Percentiles rank a stretch among this genome's conserved stretches.
phyloP scores from a whole-genome alignment of 2,797 vertebrate genomes.

The Pygocentrus nattereri region DNA sequence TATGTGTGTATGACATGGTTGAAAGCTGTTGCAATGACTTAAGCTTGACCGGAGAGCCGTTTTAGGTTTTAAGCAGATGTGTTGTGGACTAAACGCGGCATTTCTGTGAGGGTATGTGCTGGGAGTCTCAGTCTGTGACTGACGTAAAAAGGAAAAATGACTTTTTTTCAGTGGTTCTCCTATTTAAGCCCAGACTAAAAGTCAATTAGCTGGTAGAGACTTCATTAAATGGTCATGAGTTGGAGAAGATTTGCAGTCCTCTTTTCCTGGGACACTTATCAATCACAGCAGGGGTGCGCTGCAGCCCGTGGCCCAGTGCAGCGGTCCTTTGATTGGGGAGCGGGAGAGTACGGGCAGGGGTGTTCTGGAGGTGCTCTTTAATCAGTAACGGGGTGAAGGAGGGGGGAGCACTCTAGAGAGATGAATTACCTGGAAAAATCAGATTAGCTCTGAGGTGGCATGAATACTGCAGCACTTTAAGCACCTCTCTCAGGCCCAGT shows the following conservation, averaged over 20 bases:
- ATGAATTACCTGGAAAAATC: slow-evolving; percentile 56
- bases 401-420: slow-evolving; percentile 29
- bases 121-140: too few relatives aligned
- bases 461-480: slow-evolving; percentile 16
- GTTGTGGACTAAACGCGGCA: too few relatives aligned
- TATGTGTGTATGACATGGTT: too few relatives aligned
- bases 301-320: background rate
- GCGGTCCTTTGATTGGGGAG: background rate
- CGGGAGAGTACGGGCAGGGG: too few relatives aligned
- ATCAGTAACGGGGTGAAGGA: slow-evolving; percentile 33
- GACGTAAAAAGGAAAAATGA: background rate
- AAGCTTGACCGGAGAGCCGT: too few relatives aligned
- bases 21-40: too few relatives aligned
- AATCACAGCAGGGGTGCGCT: background rate
- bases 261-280: slow-evolving; percentile 10
- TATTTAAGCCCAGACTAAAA: slow-evolving; percentile 20
- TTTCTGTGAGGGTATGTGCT: too few relatives aligned
- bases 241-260: background rate
- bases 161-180: slow-evolving; percentile 13
- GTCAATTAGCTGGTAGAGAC: slow-evolving; percentile 8
- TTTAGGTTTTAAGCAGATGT: too few relatives aligned
- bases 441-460: slow-evolving; percentile 39
- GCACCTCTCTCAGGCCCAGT: slow-evolving; percentile 12
- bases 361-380: slow-evolving; percentile 30
- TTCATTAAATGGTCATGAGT: slow-evolving; percentile 25